phyloP scores from a whole-genome alignment of 2,113 vertebrate species.

The Solea solea region DNA sequence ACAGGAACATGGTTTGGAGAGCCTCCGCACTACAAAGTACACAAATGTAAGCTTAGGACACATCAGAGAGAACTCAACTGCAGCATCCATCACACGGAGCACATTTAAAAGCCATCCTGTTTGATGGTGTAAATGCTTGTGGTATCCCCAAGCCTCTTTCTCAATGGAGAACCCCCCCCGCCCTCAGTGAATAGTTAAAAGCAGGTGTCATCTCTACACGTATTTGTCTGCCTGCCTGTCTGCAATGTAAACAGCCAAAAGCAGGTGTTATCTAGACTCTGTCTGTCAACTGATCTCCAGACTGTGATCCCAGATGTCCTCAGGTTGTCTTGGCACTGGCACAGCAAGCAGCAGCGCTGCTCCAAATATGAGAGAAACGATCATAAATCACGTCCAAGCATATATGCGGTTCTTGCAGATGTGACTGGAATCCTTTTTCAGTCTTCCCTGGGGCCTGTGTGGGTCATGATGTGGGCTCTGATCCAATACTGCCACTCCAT shows the following conservation, averaged over 20 bases:
- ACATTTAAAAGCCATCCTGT: slow-evolving; percentile 23
- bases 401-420: slow-evolving; percentile 62
- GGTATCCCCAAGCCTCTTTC: slow-evolving; percentile 8
- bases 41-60: slow-evolving; percentile 28
- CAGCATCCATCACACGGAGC: neutral
- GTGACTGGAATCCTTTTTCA: slow-evolving; percentile 65
- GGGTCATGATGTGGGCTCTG: slow-evolving; percentile 62
- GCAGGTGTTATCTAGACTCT: slow-evolving; percentile 70
- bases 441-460: slow-evolving; percentile 30
- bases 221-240: slow-evolving; percentile 44
- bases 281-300: slow-evolving; percentile 43
- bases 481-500: slow-evolving; percentile 59
- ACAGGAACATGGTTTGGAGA: slow-evolving; percentile 96
- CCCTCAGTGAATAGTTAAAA: slow-evolving; percentile 30
- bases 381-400: slow-evolving; percentile 69
- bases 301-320: slow-evolving; percentile 60
- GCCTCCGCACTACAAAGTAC: slow-evolving; percentile 89
- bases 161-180: neutral
- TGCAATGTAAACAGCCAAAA: slow-evolving; percentile 62
- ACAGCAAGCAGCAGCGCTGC: slow-evolving; percentile 24
- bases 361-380: slow-evolving; percentile 64
- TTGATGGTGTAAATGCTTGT: slow-evolving; percentile 15
- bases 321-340: slow-evolving; percentile 60
- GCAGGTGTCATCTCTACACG: slow-evolving; percentile 50
- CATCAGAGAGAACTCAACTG: slow-evolving; percentile 1